Base-by-base conservation (phyloP, 2,113 vertebrate species). In the Hippocampus abdominalis region DNA sequence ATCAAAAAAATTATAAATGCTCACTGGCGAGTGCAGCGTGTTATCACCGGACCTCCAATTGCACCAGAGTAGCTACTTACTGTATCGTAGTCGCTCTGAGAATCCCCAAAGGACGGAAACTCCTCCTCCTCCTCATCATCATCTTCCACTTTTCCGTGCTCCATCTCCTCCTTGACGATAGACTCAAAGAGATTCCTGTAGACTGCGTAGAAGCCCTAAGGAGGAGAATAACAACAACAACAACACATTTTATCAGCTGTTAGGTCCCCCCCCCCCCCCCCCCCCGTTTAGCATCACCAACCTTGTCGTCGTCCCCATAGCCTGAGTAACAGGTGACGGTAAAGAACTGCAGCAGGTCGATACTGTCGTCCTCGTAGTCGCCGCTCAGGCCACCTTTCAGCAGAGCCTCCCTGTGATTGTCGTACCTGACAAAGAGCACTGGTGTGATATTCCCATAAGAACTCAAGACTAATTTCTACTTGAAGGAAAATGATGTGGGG, bases 321-420 rank as follows among this genome's bases (percentile, higher is more conserved):
- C 97, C 97, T 12, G 94, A 95, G 69, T 97, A 99, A 83, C 97
- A 97, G 71, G 94, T 95, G 29, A 95, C 95, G 0, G 96, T 98
- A 90, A 99, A 99, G 71, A 92, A 99, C 78, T 27, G 94, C 53
- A 99, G 88, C 64, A 98, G 86, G 82, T 98, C 96, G 68, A 97
- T 84, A 48, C 94, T 97, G 83, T 98, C 94, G 11, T 98, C 96
- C 64, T 94, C 93, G 79, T 94, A 98, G 8, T 96, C 95, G 39
- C 94, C 95, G 61, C 93, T 93, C 60, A 93, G 76, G 2, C 95
- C 94, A 20, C 96, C 94, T 89, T 94, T 98, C 72, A 98, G 89
- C 68, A 99, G 86, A 39, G 95, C 95, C 1, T 99, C 97, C 65
- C 96, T 92, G 82, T 99, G 97, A 85, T 93, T 96, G 87, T 99